phyloP scores from a whole-genome alignment of 2,113 vertebrate genomes.

The Fulmarus glacialis region DNA sequence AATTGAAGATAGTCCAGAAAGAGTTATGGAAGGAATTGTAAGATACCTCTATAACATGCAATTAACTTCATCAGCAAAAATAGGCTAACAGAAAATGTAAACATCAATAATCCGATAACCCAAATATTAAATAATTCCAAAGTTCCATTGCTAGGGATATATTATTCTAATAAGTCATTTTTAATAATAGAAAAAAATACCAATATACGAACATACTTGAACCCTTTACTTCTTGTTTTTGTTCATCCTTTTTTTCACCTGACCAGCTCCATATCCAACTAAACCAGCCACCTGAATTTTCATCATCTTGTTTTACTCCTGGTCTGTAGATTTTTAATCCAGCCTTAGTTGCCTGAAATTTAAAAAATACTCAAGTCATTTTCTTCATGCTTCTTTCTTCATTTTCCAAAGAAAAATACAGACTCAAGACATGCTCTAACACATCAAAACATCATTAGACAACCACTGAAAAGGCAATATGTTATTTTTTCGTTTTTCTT shows the following conservation, averaged over 20 bases:
- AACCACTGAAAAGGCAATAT: neutral
- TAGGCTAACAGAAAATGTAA: neutral
- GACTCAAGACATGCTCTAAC: neutral
- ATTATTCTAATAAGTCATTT: neutral
- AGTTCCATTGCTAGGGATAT: neutral
- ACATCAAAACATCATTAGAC: neutral
- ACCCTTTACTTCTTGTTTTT: conserved; percentile 79
- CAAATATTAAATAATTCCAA: neutral
- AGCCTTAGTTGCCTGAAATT: conserved; percentile 85
- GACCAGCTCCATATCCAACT: conserved; percentile 93
- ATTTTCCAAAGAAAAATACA: neutral
- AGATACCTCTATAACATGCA: neutral
- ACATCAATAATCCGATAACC: rapidly evolving
- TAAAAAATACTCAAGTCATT: neutral
- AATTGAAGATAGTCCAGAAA: neutral
- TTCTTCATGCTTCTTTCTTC: neutral
- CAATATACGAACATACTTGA: conserved; percentile 76
- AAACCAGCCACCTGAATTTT: conserved; percentile 89
- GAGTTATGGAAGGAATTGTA: neutral
- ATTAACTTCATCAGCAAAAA: neutral
- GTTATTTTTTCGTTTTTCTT: neutral
- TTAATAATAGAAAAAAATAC: neutral
- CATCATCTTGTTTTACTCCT: conserved; percentile 87
- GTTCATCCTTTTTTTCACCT: conserved; percentile 57
- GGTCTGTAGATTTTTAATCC: conserved; percentile 88